A percentile compares a stretch with the other conserved stretches of the same genome.
phyloP scores from a whole-genome alignment of 2,797 vertebrate genomes.

The Dromococcyx pavoninus region DNA sequence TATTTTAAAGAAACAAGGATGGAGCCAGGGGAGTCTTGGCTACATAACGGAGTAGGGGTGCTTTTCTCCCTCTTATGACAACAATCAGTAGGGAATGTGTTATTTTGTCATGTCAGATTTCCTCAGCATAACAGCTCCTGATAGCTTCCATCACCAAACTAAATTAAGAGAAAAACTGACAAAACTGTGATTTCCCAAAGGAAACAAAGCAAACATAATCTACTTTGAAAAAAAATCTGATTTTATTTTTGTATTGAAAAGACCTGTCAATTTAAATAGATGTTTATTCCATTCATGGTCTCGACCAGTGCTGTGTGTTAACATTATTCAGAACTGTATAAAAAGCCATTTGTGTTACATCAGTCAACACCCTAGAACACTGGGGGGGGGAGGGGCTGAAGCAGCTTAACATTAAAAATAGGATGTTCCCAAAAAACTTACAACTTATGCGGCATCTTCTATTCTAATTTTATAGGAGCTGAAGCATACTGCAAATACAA shows the following conservation, averaged over 20 bases:
- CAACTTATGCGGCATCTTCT: constrained; percentile 57
- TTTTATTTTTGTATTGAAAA: constrained; percentile 78
- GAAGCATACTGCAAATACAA: constrained; percentile 65
- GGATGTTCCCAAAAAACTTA: constrained; percentile 59
- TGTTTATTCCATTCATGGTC: constrained; percentile 68
- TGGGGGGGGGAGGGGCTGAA: constrained; percentile 2
- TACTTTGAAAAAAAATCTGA: constrained; percentile 72
- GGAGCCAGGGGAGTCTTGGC: not conserved
- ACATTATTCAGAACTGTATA: constrained; percentile 71
- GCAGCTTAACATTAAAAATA: constrained; percentile 67
- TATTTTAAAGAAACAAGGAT: not conserved
- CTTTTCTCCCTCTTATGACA: not conserved
- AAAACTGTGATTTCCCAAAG: constrained; percentile 54
- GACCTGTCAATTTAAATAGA: constrained; percentile 70
- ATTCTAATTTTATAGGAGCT: constrained; percentile 64
- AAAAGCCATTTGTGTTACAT: constrained; percentile 64
- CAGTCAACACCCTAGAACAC: constrained; percentile 61
- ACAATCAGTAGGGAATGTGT: not conserved
- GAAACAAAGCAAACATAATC: constrained; percentile 65
- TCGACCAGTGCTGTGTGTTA: constrained; percentile 61
- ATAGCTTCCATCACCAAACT: not conserved
- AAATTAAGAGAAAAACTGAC: constrained; percentile 29
- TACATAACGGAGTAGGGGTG: not conserved
- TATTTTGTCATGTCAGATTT: constrained; percentile 10
- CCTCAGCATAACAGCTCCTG: not conserved